Evolutionary conservation across 2,113 vertebrate genomes (phyloP).

Genomic region (Melanocharis versteri): DNA sequence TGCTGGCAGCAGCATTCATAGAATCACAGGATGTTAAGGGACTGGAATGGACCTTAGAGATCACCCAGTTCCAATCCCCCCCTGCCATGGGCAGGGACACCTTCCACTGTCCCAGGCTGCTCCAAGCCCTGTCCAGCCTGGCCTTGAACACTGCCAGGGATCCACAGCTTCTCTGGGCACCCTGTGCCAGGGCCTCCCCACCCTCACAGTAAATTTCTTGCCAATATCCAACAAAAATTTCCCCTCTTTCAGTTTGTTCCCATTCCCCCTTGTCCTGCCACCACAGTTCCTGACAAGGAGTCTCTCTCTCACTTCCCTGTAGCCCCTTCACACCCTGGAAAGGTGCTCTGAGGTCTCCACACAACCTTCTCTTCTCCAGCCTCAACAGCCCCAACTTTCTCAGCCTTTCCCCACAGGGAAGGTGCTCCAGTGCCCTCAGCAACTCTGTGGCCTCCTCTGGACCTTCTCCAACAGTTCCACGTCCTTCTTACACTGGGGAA

Average conservation of each 20-base stretch:
- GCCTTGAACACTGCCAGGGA: background rate
- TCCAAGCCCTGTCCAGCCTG: fast-evolving
- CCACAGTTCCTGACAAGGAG: background rate
- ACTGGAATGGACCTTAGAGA: background rate
- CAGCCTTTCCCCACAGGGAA: background rate
- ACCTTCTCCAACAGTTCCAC: background rate
- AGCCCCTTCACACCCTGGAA: background rate
- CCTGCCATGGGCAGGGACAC: background rate
- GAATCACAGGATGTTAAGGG: background rate
- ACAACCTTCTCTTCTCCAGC: background rate
- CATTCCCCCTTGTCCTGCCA: background rate
- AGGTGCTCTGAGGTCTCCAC: background rate
- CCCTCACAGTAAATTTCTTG: background rate
- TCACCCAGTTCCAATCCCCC: background rate
- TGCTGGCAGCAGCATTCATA: background rate
- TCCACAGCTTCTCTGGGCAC: background rate
- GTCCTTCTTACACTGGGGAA: background rate
- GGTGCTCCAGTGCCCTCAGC: background rate
- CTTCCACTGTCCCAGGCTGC: fast-evolving
- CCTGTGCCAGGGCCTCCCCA: background rate
- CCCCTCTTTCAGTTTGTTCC: background rate
- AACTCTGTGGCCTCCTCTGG: background rate
- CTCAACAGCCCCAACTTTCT: background rate
- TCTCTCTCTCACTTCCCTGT: fast-evolving
- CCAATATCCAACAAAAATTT: background rate